A percentile compares a stretch with the other conserved stretches of the same genome.
These are phyloP conservation scores for Dastarcus helophoroides DNA, from an alignment of 2,888 invertebrate genomes.

Conservation along the genomic window DNA sequence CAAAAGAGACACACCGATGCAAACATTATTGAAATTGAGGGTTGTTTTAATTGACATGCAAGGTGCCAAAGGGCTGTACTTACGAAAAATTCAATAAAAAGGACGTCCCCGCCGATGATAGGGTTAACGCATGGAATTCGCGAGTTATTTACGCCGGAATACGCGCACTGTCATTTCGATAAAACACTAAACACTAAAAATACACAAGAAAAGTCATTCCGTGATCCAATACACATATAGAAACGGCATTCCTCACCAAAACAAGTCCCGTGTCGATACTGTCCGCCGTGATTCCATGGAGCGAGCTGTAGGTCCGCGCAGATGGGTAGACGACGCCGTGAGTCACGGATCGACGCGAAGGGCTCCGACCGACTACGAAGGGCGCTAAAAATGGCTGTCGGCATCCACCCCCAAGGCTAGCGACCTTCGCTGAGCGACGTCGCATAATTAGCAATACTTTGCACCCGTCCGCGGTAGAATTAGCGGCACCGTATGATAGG, in stretches of 20 bases:
- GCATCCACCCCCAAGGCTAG: conserved; percentile 25
- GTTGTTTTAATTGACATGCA: too few species aligned
- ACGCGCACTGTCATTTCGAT: conserved; percentile 7
- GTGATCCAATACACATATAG: conserved; percentile 7
- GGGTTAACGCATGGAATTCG: not conserved
- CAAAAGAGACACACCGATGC: not conserved
- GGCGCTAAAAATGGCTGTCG: conserved; percentile 26
- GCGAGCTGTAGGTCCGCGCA: conserved; percentile 20
- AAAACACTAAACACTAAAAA: conserved; percentile 2
- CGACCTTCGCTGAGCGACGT: too few species aligned
- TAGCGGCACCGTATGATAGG: too few species aligned
- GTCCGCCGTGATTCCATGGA: conserved; percentile 14
- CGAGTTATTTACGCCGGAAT: conserved; percentile 1
- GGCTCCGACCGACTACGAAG: conserved; percentile 19
- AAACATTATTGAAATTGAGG: too few species aligned
- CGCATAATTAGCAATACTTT: too few species aligned
- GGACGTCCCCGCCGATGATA: not conserved
- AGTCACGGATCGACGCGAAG: conserved; percentile 14
- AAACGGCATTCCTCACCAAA: conserved; percentile 19
- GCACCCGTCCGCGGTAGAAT: too few species aligned
- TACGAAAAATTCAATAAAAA: too few species aligned
- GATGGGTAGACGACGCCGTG: conserved; percentile 19
- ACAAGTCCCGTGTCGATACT: conserved; percentile 26
- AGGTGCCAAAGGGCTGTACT: too few species aligned
- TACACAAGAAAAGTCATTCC: conserved; percentile 10